phyloP scores from a whole-genome alignment of 2,888 invertebrate species.

The Synanthedon vespiformis region DNA sequence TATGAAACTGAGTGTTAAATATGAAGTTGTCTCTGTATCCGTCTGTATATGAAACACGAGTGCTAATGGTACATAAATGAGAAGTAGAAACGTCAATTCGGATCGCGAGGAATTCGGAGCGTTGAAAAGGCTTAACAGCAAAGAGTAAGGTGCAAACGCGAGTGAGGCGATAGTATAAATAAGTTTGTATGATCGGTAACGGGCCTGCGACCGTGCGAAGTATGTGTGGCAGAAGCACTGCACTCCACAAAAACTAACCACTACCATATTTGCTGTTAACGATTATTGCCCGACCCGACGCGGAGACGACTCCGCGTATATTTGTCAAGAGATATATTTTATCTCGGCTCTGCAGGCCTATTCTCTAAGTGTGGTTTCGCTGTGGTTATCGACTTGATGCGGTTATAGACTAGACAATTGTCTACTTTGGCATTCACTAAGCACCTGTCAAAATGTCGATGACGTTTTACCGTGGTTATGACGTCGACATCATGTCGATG shows the following conservation, averaged over 20 bases:
- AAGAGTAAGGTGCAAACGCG: background rate
- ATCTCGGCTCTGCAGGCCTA: background rate
- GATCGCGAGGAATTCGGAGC: background rate
- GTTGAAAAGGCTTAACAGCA: background rate
- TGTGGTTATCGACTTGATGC: too few species aligned
- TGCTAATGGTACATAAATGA: slow-evolving; percentile 7
- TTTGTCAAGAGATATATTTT: background rate
- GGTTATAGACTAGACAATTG: too few species aligned
- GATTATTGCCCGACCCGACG: slow-evolving; percentile 40
- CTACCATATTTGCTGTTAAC: slow-evolving; percentile 42
- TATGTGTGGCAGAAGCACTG: slow-evolving; percentile 38
- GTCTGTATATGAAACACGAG: slow-evolving; percentile 3
- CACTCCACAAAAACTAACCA: slow-evolving; percentile 34
- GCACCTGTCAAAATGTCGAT: too few species aligned
- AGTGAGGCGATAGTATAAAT: background rate
- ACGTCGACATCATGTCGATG: too few species aligned
- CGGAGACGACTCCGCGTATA: slow-evolving; percentile 12
- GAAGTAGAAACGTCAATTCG: slow-evolving; percentile 5
- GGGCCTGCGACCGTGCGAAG: slow-evolving; percentile 36
- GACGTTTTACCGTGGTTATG: too few species aligned
- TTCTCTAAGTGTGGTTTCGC: too few species aligned
- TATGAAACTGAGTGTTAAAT: too few species aligned
- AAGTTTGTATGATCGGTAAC: slow-evolving; percentile 22
- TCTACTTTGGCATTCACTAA: too few species aligned
- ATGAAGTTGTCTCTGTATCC: background rate